These are phyloP conservation scores for Sitophilus oryzae DNA, from an alignment of 1,140 invertebrate genomes.

Conservation along the genomic window DNA sequence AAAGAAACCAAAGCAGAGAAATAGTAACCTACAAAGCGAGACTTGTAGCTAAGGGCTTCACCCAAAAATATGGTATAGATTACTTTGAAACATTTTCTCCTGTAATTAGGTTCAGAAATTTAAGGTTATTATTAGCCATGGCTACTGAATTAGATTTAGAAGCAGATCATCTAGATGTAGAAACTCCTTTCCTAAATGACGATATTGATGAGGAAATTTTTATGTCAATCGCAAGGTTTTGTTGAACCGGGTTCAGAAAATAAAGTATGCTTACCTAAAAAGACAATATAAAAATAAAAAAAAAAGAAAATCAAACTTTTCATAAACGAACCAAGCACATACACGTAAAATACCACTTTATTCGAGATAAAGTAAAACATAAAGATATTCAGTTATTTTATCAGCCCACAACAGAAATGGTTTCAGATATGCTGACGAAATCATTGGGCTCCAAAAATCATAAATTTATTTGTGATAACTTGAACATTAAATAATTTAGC, in stretches of 20 bases:
- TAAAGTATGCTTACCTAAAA: slow-evolving; percentile 30
- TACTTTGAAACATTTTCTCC: no score
- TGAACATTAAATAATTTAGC: slow-evolving; percentile 3
- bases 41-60: no score
- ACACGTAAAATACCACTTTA: slow-evolving; percentile 19
- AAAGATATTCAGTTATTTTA: slow-evolving; percentile 13
- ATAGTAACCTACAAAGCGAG: no score
- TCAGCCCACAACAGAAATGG: slow-evolving; percentile 10
- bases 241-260: slow-evolving; percentile 24
- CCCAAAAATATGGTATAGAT: no score
- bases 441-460: background rate
- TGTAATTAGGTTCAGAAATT: slow-evolving; percentile 36
- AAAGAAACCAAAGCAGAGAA: slow-evolving; percentile 38
- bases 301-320: slow-evolving; percentile 14
- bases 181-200: slow-evolving; percentile 40
- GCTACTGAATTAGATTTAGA: no score
- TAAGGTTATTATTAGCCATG: slow-evolving; percentile 21
- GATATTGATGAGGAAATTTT: slow-evolving; percentile 38
- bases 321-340: slow-evolving; percentile 21
- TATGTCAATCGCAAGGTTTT: slow-evolving; percentile 30
- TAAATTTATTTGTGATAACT: background rate
- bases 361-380: slow-evolving; percentile 12
- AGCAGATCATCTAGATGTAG: slow-evolving; percentile 33
- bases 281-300: slow-evolving; percentile 40
- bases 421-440: slow-evolving; percentile 22